Conservation (phyloP, 2,888 invertebrate genomes). For the Macaria liturata region DNA sequence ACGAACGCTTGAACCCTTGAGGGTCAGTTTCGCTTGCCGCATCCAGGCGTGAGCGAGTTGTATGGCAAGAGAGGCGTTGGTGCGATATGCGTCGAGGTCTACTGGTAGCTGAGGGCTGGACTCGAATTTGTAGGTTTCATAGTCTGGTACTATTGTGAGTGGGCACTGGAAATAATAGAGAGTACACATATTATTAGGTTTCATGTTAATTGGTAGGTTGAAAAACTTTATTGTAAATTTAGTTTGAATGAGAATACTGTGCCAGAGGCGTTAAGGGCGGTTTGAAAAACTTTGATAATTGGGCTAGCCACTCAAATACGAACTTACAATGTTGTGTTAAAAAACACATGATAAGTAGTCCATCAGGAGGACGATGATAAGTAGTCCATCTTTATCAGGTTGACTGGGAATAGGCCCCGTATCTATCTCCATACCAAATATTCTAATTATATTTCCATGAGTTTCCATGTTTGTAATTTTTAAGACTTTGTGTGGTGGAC, state of each 20-base stretch:
- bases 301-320: not conserved
- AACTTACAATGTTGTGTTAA: too few species aligned
- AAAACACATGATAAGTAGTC: too few species aligned
- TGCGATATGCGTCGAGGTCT: constrained; percentile 83
- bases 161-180: constrained; percentile 80
- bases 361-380: too few species aligned
- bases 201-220: too few species aligned
- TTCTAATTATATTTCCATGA: too few species aligned
- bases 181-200: too few species aligned
- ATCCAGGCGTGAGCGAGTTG: constrained; percentile 92
- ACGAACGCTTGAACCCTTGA: constrained; percentile 22
- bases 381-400: too few species aligned
- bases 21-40: constrained; percentile 40
- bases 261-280: not conserved
- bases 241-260: not conserved
- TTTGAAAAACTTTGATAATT: not conserved
- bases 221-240: too few species aligned
- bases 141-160: constrained; percentile 84
- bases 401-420: too few species aligned
- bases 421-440: too few species aligned
- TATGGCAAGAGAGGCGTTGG: constrained; percentile 95
- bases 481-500: too few species aligned
- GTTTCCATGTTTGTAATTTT: too few species aligned
- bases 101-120: constrained; percentile 61
- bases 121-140: constrained; percentile 82